phyloP scores from a whole-genome alignment of 2,888 invertebrate genomes.

The Periphyllus acericola region DNA sequence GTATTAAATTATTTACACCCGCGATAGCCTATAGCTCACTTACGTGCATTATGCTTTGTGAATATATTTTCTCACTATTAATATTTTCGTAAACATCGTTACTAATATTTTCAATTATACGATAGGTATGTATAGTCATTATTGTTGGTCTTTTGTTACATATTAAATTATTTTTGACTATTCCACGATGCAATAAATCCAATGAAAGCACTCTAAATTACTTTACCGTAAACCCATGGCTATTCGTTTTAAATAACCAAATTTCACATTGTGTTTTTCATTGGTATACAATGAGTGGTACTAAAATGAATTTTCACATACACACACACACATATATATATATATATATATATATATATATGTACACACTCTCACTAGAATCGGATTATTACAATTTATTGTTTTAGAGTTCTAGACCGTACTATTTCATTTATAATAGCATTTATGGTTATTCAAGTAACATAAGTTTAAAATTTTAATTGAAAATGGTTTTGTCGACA shows the following conservation, averaged over 20 bases:
- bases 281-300: neutral
- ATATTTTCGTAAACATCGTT: neutral
- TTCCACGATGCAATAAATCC: neutral
- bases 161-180: neutral
- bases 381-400: slow-evolving; percentile 25
- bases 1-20: too few species aligned
- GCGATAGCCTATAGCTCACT: too few species aligned
- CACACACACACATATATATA: neutral
- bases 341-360: too few species aligned
- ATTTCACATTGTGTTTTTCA: slow-evolving; percentile 9
- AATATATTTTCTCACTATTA: too few species aligned
- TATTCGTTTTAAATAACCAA: slow-evolving; percentile 10
- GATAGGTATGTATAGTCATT: neutral
- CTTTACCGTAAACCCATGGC: neutral
- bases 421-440: neutral
- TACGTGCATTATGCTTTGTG: too few species aligned
- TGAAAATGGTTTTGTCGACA: neutral
- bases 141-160: slow-evolving; percentile 1
- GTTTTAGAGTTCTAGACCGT: slow-evolving; percentile 8
- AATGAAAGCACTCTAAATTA: slow-evolving; percentile 21
- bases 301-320: slow-evolving; percentile 1
- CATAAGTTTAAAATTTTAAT: slow-evolving; percentile 7
- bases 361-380: neutral
- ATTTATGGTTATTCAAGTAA: slow-evolving; percentile 13
- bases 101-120: neutral